phyloP scores from a whole-genome alignment of 2,888 invertebrate species.

The Callinectes sapidus region DNA sequence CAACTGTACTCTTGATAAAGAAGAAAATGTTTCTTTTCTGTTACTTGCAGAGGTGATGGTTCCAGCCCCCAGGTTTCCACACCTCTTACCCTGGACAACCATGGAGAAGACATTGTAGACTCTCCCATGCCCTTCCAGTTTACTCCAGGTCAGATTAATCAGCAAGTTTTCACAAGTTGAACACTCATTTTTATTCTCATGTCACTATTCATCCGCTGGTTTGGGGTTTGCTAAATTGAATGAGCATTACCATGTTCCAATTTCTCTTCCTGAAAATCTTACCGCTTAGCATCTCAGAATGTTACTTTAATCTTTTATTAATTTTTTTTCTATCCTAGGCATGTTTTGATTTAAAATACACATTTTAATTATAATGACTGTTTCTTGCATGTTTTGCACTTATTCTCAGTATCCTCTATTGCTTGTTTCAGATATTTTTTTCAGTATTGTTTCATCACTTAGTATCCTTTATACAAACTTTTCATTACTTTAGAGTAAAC shows the following conservation, averaged over 20 bases:
- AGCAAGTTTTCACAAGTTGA: background rate
- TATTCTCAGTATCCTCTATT: background rate
- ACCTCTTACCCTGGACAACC: conserved; percentile 57
- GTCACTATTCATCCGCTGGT: background rate
- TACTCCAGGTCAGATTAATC: conserved; percentile 58
- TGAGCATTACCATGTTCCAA: conserved; percentile 42
- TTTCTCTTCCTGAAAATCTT: conserved; percentile 40
- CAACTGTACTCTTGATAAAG: background rate
- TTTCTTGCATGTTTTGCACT: conserved; percentile 53
- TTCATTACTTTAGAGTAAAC: background rate
- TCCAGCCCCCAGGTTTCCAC: conserved; percentile 63
- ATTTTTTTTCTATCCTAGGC: conserved; percentile 4
- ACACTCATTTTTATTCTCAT: background rate
- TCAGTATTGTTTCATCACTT: conserved; percentile 28
- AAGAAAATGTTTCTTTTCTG: background rate
- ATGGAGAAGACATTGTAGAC: conserved; percentile 59
- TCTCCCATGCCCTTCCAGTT: conserved; percentile 68
- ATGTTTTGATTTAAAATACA: conserved; percentile 34
- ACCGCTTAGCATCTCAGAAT: conserved; percentile 39
- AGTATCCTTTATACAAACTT: background rate
- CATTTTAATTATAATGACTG: conserved; percentile 32
- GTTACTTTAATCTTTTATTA: background rate
- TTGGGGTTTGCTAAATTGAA: background rate
- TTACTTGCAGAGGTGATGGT: conserved; percentile 57
- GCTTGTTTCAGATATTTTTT: conserved; percentile 25